Base-by-base conservation (phyloP, 1,140 invertebrate species). In the Drosophila subobscura region DNA sequence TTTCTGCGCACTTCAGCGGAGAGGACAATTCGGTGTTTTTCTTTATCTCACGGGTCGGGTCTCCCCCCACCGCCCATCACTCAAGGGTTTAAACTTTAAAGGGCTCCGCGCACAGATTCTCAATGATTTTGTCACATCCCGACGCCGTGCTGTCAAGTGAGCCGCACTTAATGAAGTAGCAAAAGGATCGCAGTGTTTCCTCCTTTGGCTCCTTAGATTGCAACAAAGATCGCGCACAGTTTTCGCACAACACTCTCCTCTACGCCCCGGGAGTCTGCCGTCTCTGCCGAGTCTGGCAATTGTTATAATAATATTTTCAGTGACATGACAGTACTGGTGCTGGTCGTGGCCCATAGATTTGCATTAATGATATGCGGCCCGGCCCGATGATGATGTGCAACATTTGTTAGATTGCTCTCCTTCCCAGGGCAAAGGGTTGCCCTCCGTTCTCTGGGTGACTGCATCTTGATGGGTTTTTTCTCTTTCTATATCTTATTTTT, bases 301-400 rank as follows among this genome's bases (percentile, higher is more conserved):
- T 85, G 81, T 85, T 85, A 77, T 51, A 86, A 85, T 86, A 86
- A 85, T 86, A 85, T 85, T 85, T 80, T 85, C 77, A 65, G 59
- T 80, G 77, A 85, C 81, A 85, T 70, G 80, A 86, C 80, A 80
- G 65, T 67, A 14, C 14, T 20, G 16, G 16, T 37, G 44, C 41
- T 50, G 41, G 23, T 29, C 49, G 44, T 52, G 49, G 57, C 77
- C 67, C 80, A 73, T 73, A 79, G 80, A 86, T 85, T 85, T 85
- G 80, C 80, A 85, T 85, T 85, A 86, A 85, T 85, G 80, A 85
- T 85, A 86, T 85, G 81, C 80, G 54, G n/a, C 37, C 41, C 25
- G n/a, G 25, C 22, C 33, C 8, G 8, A 27, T 54, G 64, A 65
- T 79, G 79, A 80, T 81, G 56, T 71, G 79, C 79, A 59, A 85